A percentile compares a stretch with the other conserved stretches of the same genome.
These are phyloP conservation scores for Phenganax subtilis DNA, from an alignment of 92 coral and sea anemone genomes.

Conservation along the genomic window DNA sequence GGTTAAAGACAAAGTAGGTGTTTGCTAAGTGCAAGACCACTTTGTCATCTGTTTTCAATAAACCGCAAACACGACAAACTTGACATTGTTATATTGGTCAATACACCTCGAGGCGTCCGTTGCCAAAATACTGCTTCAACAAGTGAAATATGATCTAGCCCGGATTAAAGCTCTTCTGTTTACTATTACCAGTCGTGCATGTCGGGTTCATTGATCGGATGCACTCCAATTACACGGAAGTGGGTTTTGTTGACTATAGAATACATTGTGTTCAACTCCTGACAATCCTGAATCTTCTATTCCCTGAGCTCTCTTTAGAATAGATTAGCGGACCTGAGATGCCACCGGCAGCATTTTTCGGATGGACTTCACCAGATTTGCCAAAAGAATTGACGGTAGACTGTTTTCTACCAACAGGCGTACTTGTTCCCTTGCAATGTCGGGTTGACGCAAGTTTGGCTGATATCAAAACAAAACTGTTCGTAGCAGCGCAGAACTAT, in stretches of 20 bases:
- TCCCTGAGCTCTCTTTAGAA: neutral
- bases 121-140: neutral
- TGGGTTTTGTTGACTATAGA: neutral
- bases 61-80: neutral
- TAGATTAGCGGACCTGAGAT: neutral
- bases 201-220: neutral
- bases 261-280: neutral
- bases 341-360: slow-evolving; percentile 27
- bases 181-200: neutral
- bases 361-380: slow-evolving; percentile 30
- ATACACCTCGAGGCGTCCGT: neutral
- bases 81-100: neutral
- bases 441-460: slow-evolving; percentile 66
- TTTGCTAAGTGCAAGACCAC: too few species aligned
- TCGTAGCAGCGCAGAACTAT: slow-evolving; percentile 75
- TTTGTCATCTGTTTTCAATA: neutral
- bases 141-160: neutral
- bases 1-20: neutral
- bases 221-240: slow-evolving; percentile 18
- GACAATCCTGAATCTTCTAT: neutral
- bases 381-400: slow-evolving; percentile 51
- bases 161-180: neutral
- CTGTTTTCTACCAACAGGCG: slow-evolving; percentile 90
- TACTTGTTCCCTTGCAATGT: slow-evolving; percentile 71
- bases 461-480: slow-evolving; percentile 71